phyloP scores from a whole-genome alignment of 2,888 invertebrate species.

The Noctua pronuba region DNA sequence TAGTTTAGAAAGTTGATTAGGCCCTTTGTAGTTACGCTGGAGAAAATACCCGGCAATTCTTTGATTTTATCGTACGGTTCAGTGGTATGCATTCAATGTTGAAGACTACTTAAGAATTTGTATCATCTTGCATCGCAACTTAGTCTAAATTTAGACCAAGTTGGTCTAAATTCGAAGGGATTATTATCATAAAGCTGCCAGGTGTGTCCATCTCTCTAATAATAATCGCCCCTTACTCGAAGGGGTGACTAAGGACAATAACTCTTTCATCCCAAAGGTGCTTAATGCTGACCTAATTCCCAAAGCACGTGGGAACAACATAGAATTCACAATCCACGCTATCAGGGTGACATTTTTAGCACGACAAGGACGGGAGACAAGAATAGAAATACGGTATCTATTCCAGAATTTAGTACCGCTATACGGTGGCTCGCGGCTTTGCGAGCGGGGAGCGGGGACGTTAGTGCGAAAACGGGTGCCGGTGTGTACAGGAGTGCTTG shows the following conservation, averaged over 20 bases:
- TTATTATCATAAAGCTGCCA: background rate
- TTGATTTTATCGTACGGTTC: background rate
- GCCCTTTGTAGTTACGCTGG: conserved; percentile 7
- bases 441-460: conserved; percentile 50
- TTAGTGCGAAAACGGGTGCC: conserved; percentile 52
- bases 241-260: background rate
- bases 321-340: conserved; percentile 2
- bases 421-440: conserved; percentile 38
- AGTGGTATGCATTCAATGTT: background rate
- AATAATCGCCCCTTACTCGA: background rate
- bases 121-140: background rate
- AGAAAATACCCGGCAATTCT: background rate
- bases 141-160: background rate
- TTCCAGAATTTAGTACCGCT: conserved; percentile 60
- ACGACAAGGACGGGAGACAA: conserved; percentile 54
- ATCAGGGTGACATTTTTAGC: conserved; percentile 45
- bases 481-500: conserved; percentile 28
- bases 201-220: conserved; percentile 6
- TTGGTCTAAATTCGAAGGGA: background rate
- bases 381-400: conserved; percentile 52
- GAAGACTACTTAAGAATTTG: conserved; percentile 2
- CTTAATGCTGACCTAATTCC: conserved; percentile 27
- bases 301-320: conserved; percentile 30
- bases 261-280: background rate
- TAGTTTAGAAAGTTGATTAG: conserved; percentile 37